A percentile compares a stretch with the other conserved stretches of the same genome.
Conservation (phyloP, 2,888 invertebrate species). For the Norana najaformis region DNA sequence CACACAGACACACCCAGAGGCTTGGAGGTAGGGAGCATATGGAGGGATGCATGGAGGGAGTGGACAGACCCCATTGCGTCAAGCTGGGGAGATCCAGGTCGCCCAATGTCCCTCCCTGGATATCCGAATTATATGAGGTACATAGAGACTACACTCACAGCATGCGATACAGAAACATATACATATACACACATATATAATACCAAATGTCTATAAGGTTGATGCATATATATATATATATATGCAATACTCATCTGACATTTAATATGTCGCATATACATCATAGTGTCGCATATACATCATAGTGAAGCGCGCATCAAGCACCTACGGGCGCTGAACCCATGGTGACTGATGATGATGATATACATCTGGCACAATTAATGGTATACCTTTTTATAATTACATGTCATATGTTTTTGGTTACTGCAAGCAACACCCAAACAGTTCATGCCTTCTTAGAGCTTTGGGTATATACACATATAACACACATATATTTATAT, state of each 20-base stretch:
- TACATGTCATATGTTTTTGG: neutral
- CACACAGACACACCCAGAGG: too few species aligned
- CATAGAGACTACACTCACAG: neutral
- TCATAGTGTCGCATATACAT: neutral
- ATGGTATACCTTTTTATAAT: neutral
- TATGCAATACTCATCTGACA: too few species aligned
- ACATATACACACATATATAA: neutral
- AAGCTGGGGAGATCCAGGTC: neutral
- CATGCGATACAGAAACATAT: neutral
- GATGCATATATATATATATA: too few species aligned
- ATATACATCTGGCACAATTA: neutral
- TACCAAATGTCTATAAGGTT: too few species aligned
- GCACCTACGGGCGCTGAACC: too few species aligned
- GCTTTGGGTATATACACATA: neutral
- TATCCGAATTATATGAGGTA: too few species aligned
- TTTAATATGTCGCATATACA: too few species aligned
- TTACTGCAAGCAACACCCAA: slow-evolving; percentile 9
- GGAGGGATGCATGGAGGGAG: too few species aligned
- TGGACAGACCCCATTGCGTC: neutral
- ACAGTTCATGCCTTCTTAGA: neutral
- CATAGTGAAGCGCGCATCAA: too few species aligned
- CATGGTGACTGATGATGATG: too few species aligned
- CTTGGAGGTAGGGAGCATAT: neutral
- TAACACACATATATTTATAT: neutral
- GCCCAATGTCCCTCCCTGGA: too few species aligned